Conservation (phyloP, 2,888 invertebrate species). For the Ptychoptera contaminata region DNA sequence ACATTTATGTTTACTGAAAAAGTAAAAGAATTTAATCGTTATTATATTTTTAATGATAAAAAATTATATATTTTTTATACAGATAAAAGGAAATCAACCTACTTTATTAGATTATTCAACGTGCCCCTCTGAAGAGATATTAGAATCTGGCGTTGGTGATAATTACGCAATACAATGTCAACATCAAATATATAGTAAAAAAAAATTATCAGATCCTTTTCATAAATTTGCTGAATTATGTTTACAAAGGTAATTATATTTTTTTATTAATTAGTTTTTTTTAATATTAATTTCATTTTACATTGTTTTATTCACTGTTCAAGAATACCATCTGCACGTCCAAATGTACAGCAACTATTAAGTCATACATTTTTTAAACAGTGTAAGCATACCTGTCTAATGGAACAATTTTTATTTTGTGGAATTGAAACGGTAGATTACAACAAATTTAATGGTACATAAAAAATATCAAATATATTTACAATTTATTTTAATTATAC, state of each 20-base stretch:
- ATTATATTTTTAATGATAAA: conserved; percentile 18
- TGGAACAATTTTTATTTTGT: conserved; percentile 22
- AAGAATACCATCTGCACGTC: conserved; percentile 50
- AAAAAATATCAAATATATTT: not conserved
- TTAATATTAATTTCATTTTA: not conserved
- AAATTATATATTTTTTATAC: not conserved
- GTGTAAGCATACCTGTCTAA: conserved; percentile 23
- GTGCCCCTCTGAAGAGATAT: conserved; percentile 36
- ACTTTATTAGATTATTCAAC: conserved; percentile 60
- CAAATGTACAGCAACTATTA: conserved; percentile 50
- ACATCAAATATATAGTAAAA: conserved; percentile 33
- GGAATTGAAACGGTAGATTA: conserved; percentile 20
- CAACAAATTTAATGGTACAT: conserved; percentile 18
- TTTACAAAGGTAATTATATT: conserved; percentile 45
- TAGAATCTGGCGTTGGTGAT: conserved; percentile 31
- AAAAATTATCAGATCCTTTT: conserved; percentile 58
- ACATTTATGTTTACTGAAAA: conserved; percentile 87
- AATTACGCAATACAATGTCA: conserved; percentile 23
- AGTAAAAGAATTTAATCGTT: conserved; percentile 14
- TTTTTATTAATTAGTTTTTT: not conserved
- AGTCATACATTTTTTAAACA: conserved; percentile 66
- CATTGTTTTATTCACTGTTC: conserved; percentile 5
- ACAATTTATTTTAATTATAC: not conserved
- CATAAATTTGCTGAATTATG: conserved; percentile 63
- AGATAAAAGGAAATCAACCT: conserved; percentile 51